Evolutionary conservation across 1,140 invertebrate genomes (phyloP), one percentile per base, ranked within the genome.

Genomic region (Euura saliciscinereae): DNA sequence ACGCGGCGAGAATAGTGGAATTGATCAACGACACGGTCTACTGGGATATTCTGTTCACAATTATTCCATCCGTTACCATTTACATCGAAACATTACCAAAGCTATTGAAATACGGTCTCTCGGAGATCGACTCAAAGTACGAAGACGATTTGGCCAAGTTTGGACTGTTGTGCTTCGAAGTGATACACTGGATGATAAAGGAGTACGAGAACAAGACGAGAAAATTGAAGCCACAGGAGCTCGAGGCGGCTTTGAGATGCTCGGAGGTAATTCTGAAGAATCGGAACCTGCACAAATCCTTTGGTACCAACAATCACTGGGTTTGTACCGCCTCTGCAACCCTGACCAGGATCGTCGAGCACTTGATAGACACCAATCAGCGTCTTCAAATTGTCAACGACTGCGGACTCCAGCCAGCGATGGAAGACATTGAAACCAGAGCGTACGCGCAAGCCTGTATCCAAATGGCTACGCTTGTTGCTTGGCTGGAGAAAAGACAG

Each of bases 121-220:
- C 89, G 6, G 82, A 86, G 59, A 88, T 90, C 43, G 85, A 88
- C 70, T 75, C 83, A 2, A 79, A 78, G 13, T 76, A 75, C 4
- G 82, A 84, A 11, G 87, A 89, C 72, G 89, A 92, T 77, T 83
- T 94, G 2, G 88, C 89, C 0, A 87, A 90, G 76, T 92, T 94
- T 80, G 87, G 88, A 68, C 82, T 92, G 2, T 73, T 93, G 0
- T 91, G 90, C 76, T 80, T 92, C 42, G 91, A 94, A 84, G 86
- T 90, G 70, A 79, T 81, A 6, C 83, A 83, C 43, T 87, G 82
- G 82, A 83, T 86, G 65, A 74, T 88, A 6, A 45, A 79, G 2
- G 68, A 77, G 6, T 71, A 80, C 28, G 72, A 75, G 67, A 75
- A 71, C 2, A 69, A 76, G 65, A 5, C 73, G 70, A 78, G 70